Percentiles rank a stretch among this genome's conserved stretches.
phyloP scores from a whole-genome alignment of 2,888 invertebrate species.

The Cantharis flavilabris region DNA sequence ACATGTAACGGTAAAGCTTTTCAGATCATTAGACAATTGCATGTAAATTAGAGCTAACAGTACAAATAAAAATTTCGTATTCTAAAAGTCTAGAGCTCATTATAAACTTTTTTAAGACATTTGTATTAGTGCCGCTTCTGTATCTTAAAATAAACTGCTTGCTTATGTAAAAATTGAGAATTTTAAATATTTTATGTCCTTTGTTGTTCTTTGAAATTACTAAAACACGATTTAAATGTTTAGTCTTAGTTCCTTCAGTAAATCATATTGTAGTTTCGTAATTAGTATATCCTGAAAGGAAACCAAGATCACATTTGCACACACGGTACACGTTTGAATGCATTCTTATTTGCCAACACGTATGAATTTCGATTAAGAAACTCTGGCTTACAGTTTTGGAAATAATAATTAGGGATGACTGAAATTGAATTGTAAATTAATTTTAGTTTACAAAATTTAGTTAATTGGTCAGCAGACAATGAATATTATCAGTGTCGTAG shows the following conservation, averaged over 20 bases:
- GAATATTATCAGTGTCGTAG: neutral
- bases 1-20: neutral
- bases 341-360: neutral
- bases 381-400: too few relatives aligned
- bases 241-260: neutral
- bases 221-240: neutral
- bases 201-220: neutral
- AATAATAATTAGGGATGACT: too few relatives aligned
- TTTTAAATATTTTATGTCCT: neutral
- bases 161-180: neutral
- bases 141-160: neutral
- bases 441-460: neutral
- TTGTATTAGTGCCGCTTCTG: neutral
- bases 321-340: neutral
- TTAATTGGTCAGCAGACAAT: neutral
- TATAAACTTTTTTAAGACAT: neutral
- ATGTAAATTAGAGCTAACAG: neutral
- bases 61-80: neutral
- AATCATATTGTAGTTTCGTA: neutral
- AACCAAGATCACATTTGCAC: neutral
- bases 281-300: neutral
- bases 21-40: neutral
- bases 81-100: neutral
- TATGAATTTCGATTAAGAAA: neutral
- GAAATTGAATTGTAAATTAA: too few relatives aligned